Percentiles rank a stretch among this genome's conserved stretches.
phyloP scores from a whole-genome alignment of 2,113 vertebrate species.

The Arvicanthis niloticus region DNA sequence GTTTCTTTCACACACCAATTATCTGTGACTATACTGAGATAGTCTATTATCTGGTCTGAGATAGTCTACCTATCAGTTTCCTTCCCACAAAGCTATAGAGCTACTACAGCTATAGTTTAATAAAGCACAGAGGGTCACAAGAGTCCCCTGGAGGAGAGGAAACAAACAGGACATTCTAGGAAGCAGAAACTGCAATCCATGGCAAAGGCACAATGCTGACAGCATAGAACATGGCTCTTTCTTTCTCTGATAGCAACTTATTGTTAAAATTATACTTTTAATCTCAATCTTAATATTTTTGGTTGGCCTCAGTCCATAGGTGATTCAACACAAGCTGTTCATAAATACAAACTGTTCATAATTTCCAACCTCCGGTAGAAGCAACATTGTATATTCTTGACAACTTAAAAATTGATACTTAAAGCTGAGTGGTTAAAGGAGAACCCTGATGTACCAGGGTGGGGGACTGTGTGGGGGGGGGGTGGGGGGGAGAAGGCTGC shows the following conservation, averaged over 20 bases:
- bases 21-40: background rate
- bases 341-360: slow-evolving; percentile 23
- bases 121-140: background rate
- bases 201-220: background rate
- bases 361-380: background rate
- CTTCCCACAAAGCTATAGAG: background rate
- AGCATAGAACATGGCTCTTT: slow-evolving; percentile 1
- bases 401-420: slow-evolving; percentile 41
- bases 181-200: background rate
- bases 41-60: slow-evolving; percentile 3
- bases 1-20: background rate
- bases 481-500: too few relatives aligned
- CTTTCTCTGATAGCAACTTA: background rate
- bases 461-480: too few relatives aligned
- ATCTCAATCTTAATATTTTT: background rate
- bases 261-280: slow-evolving; percentile 33
- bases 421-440: slow-evolving; percentile 45
- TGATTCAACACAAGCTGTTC: background rate
- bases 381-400: slow-evolving; percentile 21
- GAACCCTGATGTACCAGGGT: too few relatives aligned
- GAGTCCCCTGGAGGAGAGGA: background rate
- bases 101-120: background rate
- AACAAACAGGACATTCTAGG: background rate
- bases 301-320: background rate
- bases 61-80: background rate